Evolutionary conservation across 2,113 vertebrate genomes (phyloP).

Genomic region (Pleuronectes platessa): DNA sequence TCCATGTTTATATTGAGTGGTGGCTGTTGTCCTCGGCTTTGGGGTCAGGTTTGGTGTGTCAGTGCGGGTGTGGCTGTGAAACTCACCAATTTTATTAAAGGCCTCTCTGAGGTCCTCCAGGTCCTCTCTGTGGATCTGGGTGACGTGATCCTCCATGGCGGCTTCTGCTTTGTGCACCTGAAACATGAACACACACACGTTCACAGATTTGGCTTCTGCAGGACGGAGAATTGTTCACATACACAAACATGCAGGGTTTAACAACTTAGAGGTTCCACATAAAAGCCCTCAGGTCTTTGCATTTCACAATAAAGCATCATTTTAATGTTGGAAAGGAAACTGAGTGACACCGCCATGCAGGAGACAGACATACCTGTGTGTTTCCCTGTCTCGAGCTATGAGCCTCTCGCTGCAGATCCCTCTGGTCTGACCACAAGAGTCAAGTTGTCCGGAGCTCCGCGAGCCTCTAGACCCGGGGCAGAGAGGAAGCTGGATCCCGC

Average conservation of each 20-base stretch:
- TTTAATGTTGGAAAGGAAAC: neutral
- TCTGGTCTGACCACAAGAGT: conserved; percentile 21
- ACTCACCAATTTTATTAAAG: conserved; percentile 93
- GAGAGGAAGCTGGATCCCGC: conserved; percentile 35
- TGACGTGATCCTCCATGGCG: conserved; percentile 89
- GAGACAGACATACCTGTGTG: conserved; percentile 33
- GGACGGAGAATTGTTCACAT: no score
- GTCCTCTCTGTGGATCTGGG: conserved; percentile 92
- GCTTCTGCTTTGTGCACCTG: conserved; percentile 28
- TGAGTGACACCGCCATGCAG: neutral
- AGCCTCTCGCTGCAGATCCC: conserved; percentile 22
- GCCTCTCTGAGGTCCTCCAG: conserved; percentile 93
- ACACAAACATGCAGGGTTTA: no score
- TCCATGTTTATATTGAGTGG: neutral
- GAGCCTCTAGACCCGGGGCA: conserved; percentile 12
- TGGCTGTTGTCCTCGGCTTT: neutral
- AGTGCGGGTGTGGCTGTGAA: conserved; percentile 3
- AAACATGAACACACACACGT: conserved; percentile 6
- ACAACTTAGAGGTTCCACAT: neutral
- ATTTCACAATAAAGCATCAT: no score
- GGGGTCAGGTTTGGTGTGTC: neutral
- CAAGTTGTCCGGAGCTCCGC: conserved; percentile 26
- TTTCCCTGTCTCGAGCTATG: neutral
- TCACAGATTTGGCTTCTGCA: neutral
- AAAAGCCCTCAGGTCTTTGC: neutral